phyloP scores from a whole-genome alignment of 2,797 vertebrate species.

The Hoplostethus atlanticus region DNA sequence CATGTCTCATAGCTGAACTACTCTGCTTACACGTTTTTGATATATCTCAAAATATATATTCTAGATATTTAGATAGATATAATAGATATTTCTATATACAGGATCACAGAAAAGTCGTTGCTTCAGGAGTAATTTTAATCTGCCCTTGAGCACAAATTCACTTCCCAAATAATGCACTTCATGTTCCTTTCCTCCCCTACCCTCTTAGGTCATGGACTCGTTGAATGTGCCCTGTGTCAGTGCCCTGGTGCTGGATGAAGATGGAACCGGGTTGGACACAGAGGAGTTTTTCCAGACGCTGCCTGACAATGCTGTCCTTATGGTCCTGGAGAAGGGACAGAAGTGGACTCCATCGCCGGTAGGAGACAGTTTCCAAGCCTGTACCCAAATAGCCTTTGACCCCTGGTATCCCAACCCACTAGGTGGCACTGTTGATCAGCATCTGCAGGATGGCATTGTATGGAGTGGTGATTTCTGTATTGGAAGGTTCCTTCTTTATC shows the following conservation, averaged over 20 bases:
- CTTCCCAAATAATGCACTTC: too few species aligned
- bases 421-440: constrained; percentile 54
- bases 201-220: constrained; percentile 80
- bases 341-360: constrained; percentile 86
- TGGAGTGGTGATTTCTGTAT: not conserved
- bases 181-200: not conserved
- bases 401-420: constrained; percentile 24
- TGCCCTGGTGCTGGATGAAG: constrained; percentile 91
- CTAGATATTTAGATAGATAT: too few species aligned
- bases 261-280: constrained; percentile 91
- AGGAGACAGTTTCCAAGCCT: constrained; percentile 16
- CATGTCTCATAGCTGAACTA: not conserved
- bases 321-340: constrained; percentile 90
- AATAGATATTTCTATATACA: not conserved
- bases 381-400: not conserved
- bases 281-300: constrained; percentile 92
- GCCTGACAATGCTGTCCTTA: constrained; percentile 86
- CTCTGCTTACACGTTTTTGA: not conserved
- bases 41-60: too few species aligned
- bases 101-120: not conserved
- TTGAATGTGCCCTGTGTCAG: constrained; percentile 74
- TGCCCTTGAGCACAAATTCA: not conserved
- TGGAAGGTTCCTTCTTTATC: not conserved
- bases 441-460: too few species aligned
- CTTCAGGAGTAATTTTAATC: not conserved